Evolutionary conservation across 2,113 vertebrate genomes (phyloP), one percentile per base, ranked within the genome.

Genomic region (Cynopterus brachyotis): DNA sequence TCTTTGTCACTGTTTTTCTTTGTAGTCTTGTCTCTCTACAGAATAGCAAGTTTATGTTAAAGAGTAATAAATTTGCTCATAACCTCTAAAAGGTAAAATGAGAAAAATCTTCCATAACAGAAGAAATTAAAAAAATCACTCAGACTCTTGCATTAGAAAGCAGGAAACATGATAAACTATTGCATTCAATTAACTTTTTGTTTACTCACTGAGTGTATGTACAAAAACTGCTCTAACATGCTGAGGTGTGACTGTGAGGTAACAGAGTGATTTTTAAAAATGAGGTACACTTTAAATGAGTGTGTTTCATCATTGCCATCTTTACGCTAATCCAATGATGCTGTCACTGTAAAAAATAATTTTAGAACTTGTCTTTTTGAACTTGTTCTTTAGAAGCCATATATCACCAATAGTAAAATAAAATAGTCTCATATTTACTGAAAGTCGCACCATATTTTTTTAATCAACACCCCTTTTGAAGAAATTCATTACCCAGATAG

Each of bases 321-420:
- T 95, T 94, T 94, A 72, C 69, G 64, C 57, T 85, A 78, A 96
- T 95, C 84, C 94, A 96, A 86, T 2, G 60, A 89, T 96, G 94
- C 79, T 96, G 85, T 96, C 96, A 93, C 85, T 97, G 86, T 89
- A 97, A 96, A 96, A 97, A 90, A 82, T 95, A 96, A 91, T 96
- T 95, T 96, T 91, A 96, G 96, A 96, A 88, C 42, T 97, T 1
- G 17, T 96, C 96, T 85, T 94, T 96, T 96, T 89, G 81, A 91
- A 94, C 50, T 97, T 91, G 75, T 72, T 72, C 62, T 94, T 97
- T 91, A 84, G 81, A 97, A 94, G n/a, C 62, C 93, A 86, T 97
- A 95, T 94, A 93, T 97, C 89, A 96, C 91, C 86, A 96, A 93
- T 76, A 91, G 50, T 91, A 96, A 95, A 93, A 92, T 92, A 96